Conservation (phyloP, 2,113 vertebrate genomes). For the Astatotilapia flaviijosephi region DNA sequence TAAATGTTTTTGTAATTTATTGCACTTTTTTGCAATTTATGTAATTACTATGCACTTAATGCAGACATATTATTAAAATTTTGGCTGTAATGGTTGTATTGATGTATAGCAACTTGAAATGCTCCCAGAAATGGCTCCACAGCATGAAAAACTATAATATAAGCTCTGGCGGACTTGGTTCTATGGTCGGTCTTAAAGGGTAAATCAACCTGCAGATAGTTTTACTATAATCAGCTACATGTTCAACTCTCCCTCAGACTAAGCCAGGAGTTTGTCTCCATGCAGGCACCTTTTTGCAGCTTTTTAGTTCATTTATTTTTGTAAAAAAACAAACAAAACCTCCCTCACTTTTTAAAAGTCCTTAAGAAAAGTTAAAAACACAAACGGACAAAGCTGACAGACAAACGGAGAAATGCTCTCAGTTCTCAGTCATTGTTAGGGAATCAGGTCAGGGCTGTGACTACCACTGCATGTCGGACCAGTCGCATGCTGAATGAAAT, state of each 20-base stretch:
- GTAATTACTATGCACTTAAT: too few relatives aligned
- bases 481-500: not conserved
- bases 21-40: too few relatives aligned
- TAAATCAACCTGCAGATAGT: not conserved
- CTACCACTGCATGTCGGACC: rapidly evolving
- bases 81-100: too few relatives aligned
- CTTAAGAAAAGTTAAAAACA: not conserved
- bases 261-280: not conserved
- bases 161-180: too few relatives aligned
- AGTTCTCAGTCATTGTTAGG: not conserved
- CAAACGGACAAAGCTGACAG: rapidly evolving
- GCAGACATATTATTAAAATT: too few relatives aligned
- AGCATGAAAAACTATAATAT: too few relatives aligned
- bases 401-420: not conserved
- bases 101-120: too few relatives aligned
- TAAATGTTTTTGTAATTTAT: too few relatives aligned
- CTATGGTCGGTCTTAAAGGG: too few relatives aligned
- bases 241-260: not conserved
- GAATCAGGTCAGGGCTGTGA: not conserved
- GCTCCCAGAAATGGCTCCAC: too few relatives aligned
- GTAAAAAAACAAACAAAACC: not conserved
- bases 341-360: not conserved
- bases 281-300: not conserved
- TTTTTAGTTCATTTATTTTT: not conserved
- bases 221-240: not conserved